phyloP scores from a whole-genome alignment of 2,888 invertebrate genomes.

The Xestia rhomboidea region DNA sequence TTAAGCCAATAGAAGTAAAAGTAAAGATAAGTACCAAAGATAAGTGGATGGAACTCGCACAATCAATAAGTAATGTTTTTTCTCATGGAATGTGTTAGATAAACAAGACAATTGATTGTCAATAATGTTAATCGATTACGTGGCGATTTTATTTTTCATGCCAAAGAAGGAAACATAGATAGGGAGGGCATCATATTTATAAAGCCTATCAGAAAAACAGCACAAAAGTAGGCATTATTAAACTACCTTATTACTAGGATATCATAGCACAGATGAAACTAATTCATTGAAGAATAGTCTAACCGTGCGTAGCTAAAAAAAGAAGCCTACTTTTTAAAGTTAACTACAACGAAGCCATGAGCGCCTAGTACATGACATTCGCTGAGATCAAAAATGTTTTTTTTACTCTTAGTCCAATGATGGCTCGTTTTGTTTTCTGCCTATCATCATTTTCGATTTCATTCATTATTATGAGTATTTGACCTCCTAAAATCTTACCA shows the following conservation, averaged over 20 bases:
- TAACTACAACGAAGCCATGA: conserved; percentile 13
- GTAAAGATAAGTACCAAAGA: conserved; percentile 56
- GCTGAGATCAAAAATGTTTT: conserved; percentile 42
- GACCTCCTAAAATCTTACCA: not conserved
- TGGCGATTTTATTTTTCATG: conserved; percentile 19
- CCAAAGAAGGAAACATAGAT: not conserved
- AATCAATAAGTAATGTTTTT: conserved; percentile 56
- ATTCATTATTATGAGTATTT: not conserved
- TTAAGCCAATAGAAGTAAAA: conserved; percentile 20
- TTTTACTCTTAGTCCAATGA: conserved; percentile 1
- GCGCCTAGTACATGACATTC: conserved; percentile 59
- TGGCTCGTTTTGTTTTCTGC: conserved; percentile 9
- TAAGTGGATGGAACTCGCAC: conserved; percentile 37
- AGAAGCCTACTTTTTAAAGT: conserved; percentile 15
- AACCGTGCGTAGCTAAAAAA: conserved; percentile 2
- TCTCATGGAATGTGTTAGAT: conserved; percentile 62
- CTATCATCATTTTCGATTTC: not conserved
- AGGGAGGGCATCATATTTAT: not conserved
- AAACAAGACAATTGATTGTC: conserved; percentile 42
- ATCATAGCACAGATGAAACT: conserved; percentile 27
- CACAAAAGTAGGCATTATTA: conserved; percentile 23
- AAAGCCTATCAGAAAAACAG: not conserved
- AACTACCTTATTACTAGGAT: conserved; percentile 43
- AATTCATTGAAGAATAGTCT: not conserved
- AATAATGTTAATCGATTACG: conserved; percentile 34